Conservation (phyloP, 2,113 vertebrate species). For the Arvicanthis niloticus region DNA sequence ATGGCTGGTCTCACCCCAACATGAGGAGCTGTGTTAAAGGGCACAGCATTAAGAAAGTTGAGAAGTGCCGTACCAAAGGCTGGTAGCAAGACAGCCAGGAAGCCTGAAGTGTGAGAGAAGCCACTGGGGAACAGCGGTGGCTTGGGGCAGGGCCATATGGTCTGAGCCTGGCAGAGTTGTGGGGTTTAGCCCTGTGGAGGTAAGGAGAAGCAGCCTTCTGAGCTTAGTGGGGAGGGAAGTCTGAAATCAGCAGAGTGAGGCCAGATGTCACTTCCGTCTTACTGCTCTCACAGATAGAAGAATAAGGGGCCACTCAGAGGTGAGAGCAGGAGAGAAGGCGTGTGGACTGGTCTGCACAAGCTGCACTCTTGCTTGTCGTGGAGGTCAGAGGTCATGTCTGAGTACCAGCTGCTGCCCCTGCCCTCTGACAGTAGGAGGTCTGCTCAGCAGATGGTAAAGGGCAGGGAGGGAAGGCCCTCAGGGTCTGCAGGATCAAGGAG, state of each 20-base stretch:
- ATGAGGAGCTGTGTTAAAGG: background rate
- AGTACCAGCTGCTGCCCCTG: background rate
- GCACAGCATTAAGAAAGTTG: background rate
- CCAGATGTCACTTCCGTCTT: background rate
- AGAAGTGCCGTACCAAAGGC: background rate
- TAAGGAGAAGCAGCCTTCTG: background rate
- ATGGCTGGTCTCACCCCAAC: background rate
- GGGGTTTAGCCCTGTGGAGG: background rate
- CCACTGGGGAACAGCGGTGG: background rate
- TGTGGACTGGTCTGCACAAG: fast-evolving
- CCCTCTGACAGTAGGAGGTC: background rate
- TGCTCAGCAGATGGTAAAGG: background rate
- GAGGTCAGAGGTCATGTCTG: background rate
- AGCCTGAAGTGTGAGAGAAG: background rate
- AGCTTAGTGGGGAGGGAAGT: background rate
- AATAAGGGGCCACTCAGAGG: background rate
- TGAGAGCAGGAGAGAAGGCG: background rate
- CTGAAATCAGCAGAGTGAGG: background rate
- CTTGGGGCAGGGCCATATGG: background rate
- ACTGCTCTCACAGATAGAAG: background rate
- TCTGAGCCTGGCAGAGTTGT: background rate
- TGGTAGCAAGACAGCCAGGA: background rate
- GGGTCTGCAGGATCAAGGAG: background rate
- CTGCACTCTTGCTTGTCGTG: background rate
- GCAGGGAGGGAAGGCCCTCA: background rate